Evolutionary conservation across 2,113 vertebrate genomes (phyloP).

Genomic region (Sula dactylatra): DNA sequence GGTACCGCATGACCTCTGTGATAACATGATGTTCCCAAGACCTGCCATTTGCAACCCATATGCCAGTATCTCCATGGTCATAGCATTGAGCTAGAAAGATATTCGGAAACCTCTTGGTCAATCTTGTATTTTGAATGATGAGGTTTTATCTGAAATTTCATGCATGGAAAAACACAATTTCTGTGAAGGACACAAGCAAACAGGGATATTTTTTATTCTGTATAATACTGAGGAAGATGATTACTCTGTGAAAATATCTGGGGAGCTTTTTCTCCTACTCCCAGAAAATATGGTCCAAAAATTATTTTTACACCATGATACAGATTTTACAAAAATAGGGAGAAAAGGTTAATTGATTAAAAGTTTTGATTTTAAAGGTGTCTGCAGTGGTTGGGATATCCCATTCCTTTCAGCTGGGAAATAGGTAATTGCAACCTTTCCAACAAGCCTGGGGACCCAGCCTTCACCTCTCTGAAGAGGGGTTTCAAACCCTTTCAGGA

Average conservation of each 20-base stretch:
- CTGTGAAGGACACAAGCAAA: background rate
- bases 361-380: background rate
- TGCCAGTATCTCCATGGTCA: background rate
- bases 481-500: background rate
- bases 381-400: background rate
- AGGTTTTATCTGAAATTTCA: background rate
- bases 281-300: background rate
- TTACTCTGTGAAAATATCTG: background rate
- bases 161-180: background rate
- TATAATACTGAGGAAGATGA: background rate
- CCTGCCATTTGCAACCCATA: background rate
- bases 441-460: accelerated
- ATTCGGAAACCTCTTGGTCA: background rate
- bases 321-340: background rate
- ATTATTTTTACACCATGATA: background rate
- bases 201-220: background rate
- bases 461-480: background rate
- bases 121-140: background rate
- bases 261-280: background rate
- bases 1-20: background rate
- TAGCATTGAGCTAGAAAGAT: background rate
- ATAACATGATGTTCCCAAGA: background rate
- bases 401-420: background rate
- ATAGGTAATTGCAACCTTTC: background rate
- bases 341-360: background rate